These are phyloP conservation scores for Choristoneura rosaceana DNA, from an alignment of 2,888 invertebrate species.

Conservation along the genomic window DNA sequence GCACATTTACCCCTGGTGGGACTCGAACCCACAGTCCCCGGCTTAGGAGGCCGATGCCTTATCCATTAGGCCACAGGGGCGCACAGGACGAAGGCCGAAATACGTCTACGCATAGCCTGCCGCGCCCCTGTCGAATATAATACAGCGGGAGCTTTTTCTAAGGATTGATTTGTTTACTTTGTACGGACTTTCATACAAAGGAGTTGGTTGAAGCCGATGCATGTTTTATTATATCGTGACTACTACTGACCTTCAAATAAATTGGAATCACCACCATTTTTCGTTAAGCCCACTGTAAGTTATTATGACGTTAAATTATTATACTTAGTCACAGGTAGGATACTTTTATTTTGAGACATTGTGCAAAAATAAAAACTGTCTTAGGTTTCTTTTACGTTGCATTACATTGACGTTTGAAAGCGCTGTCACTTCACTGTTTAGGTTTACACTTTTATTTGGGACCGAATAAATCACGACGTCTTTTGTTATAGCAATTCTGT, in stretches of 20 bases:
- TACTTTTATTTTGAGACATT: too few species aligned
- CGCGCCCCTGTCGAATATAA: background rate
- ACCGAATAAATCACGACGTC: too few species aligned
- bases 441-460: too few species aligned
- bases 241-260: background rate
- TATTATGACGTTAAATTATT: too few species aligned
- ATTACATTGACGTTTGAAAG: too few species aligned
- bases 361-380: too few species aligned
- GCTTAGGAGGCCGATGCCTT: constrained; percentile 92
- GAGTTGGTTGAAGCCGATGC: background rate
- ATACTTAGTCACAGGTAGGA: too few species aligned
- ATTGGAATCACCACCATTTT: background rate
- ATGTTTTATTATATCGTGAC: background rate
- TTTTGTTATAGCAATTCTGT: too few species aligned
- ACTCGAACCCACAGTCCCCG: constrained; percentile 92
- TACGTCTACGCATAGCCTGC: constrained; percentile 28
- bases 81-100: constrained; percentile 23
- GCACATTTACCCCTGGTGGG: constrained; percentile 87
- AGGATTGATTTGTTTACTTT: constrained; percentile 6
- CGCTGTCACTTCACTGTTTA: too few species aligned
- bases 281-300: too few species aligned
- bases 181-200: background rate
- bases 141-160: constrained; percentile 1
- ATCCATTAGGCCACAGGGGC: constrained; percentile 92
- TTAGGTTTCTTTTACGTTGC: too few species aligned